Conservation (phyloP, 2,113 vertebrate species). For the Henicopernis longicauda region DNA sequence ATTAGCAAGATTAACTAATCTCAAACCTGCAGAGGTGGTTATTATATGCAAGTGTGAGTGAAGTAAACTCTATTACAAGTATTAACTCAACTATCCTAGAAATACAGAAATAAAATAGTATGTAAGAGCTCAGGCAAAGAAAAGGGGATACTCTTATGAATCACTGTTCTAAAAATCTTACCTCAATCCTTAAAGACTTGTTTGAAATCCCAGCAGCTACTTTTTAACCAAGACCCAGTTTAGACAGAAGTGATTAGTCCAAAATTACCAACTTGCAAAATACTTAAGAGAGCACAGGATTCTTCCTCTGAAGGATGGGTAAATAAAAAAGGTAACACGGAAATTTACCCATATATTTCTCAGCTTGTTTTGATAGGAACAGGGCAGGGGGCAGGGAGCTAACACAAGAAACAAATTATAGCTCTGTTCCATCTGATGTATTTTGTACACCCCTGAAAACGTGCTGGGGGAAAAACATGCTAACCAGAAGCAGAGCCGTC, state of each 20-base stretch:
- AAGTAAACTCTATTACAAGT: background rate
- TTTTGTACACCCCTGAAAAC: background rate
- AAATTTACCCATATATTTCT: background rate
- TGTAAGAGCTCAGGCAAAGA: background rate
- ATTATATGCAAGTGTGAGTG: background rate
- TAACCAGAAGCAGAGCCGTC: slow-evolving; percentile 15
- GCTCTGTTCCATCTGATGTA: background rate
- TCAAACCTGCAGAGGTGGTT: background rate
- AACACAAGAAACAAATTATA: background rate
- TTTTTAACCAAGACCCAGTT: background rate
- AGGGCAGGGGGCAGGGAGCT: background rate
- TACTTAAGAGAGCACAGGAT: background rate
- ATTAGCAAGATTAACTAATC: background rate
- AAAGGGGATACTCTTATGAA: background rate
- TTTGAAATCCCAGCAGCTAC: background rate
- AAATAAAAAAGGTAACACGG: background rate
- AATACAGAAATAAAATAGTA: background rate
- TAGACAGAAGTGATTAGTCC: background rate
- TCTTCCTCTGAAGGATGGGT: background rate
- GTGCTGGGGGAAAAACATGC: background rate
- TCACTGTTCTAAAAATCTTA: background rate
- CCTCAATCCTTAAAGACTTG: background rate
- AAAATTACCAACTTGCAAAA: background rate
- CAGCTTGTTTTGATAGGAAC: background rate
- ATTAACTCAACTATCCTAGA: background rate